A percentile compares a stretch with the other conserved stretches of the same genome.
phyloP scores from a whole-genome alignment of 2,888 invertebrate genomes.

The Torymus aiolomorphi region DNA sequence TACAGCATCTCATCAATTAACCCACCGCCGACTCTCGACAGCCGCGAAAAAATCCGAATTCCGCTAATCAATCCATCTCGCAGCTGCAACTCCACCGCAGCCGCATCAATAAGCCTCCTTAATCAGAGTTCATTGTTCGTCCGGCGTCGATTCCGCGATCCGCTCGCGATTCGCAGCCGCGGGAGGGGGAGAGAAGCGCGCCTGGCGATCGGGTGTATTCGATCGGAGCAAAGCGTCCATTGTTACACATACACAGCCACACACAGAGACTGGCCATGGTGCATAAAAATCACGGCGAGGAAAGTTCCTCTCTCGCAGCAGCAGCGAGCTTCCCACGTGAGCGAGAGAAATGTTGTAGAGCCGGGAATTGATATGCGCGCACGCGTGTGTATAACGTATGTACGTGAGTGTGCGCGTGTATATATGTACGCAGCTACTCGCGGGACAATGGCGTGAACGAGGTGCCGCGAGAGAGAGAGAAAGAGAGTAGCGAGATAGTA shows the following conservation, averaged over 20 bases:
- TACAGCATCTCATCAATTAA: no score
- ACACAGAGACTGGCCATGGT: no score
- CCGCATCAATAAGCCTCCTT: no score
- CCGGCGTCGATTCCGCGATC: neutral
- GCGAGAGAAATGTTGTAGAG: neutral
- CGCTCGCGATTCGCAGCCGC: neutral
- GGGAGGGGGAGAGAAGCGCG: neutral
- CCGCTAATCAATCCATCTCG: no score
- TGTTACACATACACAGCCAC: neutral
- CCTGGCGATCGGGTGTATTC: constrained; percentile 1
- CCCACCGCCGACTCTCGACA: no score
- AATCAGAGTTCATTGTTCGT: constrained; percentile 3
- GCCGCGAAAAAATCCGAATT: no score
- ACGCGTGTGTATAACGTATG: no score
- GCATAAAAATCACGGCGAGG: no score
- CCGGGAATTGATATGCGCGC: constrained; percentile 24
- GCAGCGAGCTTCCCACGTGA: constrained; percentile 12
- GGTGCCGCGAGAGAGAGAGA: no score
- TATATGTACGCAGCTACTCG: neutral
- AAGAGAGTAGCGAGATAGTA: no score
- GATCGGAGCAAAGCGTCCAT: constrained; percentile 23
- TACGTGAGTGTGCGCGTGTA: no score
- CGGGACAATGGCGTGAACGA: constrained; percentile 11
- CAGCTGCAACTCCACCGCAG: no score
- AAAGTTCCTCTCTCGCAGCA: neutral